phyloP scores from a whole-genome alignment of 2,888 invertebrate genomes.

The Protodeltote pygarga region DNA sequence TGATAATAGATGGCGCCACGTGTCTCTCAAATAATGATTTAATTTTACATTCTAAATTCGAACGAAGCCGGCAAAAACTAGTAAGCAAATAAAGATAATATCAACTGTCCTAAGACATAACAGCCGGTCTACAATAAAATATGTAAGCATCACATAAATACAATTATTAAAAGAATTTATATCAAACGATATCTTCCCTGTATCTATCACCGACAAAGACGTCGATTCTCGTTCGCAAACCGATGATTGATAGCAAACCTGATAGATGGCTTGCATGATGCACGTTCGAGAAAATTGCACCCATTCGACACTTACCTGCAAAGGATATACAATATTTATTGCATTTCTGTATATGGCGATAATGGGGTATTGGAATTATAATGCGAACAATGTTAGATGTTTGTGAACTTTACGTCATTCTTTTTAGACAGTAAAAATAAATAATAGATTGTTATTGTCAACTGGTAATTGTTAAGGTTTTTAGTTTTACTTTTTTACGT shows the following conservation, averaged over 20 bases:
- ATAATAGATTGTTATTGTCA: too few species aligned
- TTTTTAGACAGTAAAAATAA: too few species aligned
- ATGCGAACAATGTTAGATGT: conserved; percentile 4
- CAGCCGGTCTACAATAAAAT: too few species aligned
- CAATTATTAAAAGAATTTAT: conserved; percentile 15
- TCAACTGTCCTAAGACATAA: too few species aligned
- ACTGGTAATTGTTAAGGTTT: too few species aligned
- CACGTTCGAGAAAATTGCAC: conserved; percentile 57
- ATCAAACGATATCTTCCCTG: conserved; percentile 25
- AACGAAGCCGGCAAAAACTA: too few species aligned
- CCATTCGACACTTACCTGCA: conserved; percentile 58
- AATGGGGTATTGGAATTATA: conserved; percentile 10
- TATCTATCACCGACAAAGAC: conserved; percentile 38
- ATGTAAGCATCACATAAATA: conserved; percentile 2
- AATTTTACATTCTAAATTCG: too few species aligned
- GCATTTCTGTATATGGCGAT: conserved; percentile 13
- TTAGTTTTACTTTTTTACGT: too few species aligned
- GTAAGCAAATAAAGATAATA: too few species aligned
- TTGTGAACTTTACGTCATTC: too few species aligned
- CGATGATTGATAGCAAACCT: conserved; percentile 58
- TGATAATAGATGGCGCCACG: too few species aligned
- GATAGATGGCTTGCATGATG: conserved; percentile 56
- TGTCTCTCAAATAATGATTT: too few species aligned
- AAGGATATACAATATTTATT: conserved; percentile 44
- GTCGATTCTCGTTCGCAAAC: conserved; percentile 38